Evolutionary conservation across 2,113 vertebrate species (phyloP), one percentile per base, ranked within the genome.

Genomic region (Pseudorasbora parva): DNA sequence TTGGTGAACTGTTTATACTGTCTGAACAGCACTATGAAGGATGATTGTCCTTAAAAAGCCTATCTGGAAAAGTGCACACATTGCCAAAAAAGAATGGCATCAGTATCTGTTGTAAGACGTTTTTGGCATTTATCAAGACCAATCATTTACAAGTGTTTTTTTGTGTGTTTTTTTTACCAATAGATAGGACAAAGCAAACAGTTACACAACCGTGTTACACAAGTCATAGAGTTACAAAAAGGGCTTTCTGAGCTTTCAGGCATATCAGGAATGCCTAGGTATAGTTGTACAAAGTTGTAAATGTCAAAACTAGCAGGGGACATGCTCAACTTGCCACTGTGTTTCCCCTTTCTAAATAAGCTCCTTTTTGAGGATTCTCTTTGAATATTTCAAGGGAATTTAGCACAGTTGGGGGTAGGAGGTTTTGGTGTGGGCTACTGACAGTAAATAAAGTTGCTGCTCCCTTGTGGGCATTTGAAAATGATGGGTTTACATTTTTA

Each of bases 301-400:
- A 62, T 62, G 56, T 62, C 41, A 78, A 68, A 60, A 25, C 51
- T 43, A 71, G 27, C 14, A 3, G 19, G 43, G 43, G 66, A 82
- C 30, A 27, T 77, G 47, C 77, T 77, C 27, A 62, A 57, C 12
- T 19, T 75, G 14, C 19, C 51, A 23, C 10, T 25, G 37, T 23
- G 45, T 41, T 59, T 73, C 56, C 76, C 21, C 17, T 27, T 47
- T 78, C 66, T 30, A 21, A 49, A 69, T 23, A 80, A 85, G 73
- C 84, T 75, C 62, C 54, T 85, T 83, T 75, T 72, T 88, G 23
- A 43, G 76, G 85, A 86, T 86, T 82, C 86, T 84, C 81, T 88
- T 89, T 93, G 85, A 93, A 90, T 94, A 91, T 93, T 91, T 93
- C 88, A 93, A 85, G 71, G 76, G 84, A 83, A 83, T 87, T 82